Evolutionary conservation across 2,888 invertebrate species (phyloP), one percentile per base, ranked within the genome.

Genomic region (Dione vanillae): DNA sequence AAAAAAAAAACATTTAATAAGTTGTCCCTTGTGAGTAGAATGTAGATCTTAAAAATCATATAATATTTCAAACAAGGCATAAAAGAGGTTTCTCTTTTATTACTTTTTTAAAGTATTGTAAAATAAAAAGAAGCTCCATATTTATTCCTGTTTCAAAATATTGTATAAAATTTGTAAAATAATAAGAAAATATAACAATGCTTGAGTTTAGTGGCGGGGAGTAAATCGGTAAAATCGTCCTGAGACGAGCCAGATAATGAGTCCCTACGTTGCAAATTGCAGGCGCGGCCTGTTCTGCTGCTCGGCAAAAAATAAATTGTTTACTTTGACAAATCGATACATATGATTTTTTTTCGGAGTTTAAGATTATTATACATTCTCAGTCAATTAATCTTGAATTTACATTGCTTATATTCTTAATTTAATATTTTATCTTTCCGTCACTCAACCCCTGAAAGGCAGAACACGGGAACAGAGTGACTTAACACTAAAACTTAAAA

Each of bases 171-270:
- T 45, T 45, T 45, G 0, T 49, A n/a, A 40, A 40, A 56, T 56
- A 56, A 56, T 56, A 37, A 40, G 37, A 56, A 56, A 56, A 56
- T 16, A 37, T 56, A 11, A 19, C 37, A 40, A 56, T 12, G 16
- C 16, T 56, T 11, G 37, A 40, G 20, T 45, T 40, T 41, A 47
- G 37, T 67, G 45, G 37, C 58, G 52, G 47, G 16, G 40, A 62
- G 47, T 67, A 47, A 64, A 62, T 71, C 67, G 58, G 49, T 51
- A 67, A 71, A 41, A 49, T 54, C 49, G 73, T 75, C 74, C 75
- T 73, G 72, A 69, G 75, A 80, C 82, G 80, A 78, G 82, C 78
- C 75, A 74, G 74, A 79, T 77, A 68, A 71, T 65, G 52, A 65
- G 67, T 61, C 67, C 19, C 62, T 49, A 49, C 64, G 62, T 56